phyloP scores from a whole-genome alignment of 53 echinoderm and acorn worm genomes.

The Zoroaster sp. region DNA sequence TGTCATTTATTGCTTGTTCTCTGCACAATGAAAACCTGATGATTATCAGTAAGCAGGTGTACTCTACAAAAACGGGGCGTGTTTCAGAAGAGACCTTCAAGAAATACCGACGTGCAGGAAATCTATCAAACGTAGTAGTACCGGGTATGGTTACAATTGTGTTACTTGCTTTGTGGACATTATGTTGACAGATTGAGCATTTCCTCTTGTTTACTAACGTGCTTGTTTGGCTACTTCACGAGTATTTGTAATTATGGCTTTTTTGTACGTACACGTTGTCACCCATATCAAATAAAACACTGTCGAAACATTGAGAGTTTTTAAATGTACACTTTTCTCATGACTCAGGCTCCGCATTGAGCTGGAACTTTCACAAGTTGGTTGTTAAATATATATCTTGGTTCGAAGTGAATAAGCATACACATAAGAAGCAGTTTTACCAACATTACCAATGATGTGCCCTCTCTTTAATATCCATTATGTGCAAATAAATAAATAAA shows the following conservation, averaged over 20 bases:
- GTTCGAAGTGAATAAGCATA: too few relatives aligned
- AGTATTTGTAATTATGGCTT: neutral
- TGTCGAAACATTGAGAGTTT: too few relatives aligned
- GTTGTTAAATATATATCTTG: too few relatives aligned
- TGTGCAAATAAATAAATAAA: too few relatives aligned
- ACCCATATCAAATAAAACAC: too few relatives aligned
- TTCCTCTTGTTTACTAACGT: neutral
- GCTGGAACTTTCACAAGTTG: too few relatives aligned
- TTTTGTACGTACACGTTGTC: neutral
- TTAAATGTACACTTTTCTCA: too few relatives aligned
- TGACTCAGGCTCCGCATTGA: too few relatives aligned
- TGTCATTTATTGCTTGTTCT: neutral
- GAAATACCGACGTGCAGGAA: slow-evolving; percentile 5
- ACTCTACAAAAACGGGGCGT: neutral
- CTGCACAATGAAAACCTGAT: neutral
- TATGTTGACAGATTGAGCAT: neutral
- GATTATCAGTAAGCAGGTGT: neutral
- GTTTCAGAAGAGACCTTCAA: slow-evolving; percentile 6
- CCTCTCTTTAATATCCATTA: too few relatives aligned
- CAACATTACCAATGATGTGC: too few relatives aligned
- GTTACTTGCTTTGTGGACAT: neutral
- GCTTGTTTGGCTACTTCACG: neutral
- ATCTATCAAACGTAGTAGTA: neutral
- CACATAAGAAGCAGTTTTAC: too few relatives aligned
- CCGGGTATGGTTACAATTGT: neutral